Percentiles rank a stretch among this genome's conserved stretches.
Conservation (phyloP, 1,140 invertebrate species). For the Bombus sibiricus region DNA sequence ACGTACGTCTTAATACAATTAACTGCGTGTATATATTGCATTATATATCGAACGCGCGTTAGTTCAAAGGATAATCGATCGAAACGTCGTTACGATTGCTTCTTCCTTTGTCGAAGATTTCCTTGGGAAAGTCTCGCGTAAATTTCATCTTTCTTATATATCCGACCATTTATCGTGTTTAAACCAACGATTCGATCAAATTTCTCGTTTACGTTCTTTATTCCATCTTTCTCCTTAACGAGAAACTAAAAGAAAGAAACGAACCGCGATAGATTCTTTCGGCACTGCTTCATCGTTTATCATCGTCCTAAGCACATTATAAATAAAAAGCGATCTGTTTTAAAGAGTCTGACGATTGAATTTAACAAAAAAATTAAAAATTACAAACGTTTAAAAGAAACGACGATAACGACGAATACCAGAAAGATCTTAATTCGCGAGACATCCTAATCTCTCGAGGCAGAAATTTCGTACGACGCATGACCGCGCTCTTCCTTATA, state of each 20-base stretch:
- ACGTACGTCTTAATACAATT: conserved; percentile 42
- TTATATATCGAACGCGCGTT: conserved; percentile 36
- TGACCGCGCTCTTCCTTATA: not conserved
- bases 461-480: conserved; percentile 44
- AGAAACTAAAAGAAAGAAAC: too few relatives aligned
- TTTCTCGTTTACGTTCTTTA: too few relatives aligned
- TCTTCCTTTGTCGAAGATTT: not conserved
- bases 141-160: not conserved
- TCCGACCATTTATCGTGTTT: not conserved
- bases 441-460: not conserved
- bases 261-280: too few relatives aligned
- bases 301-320: too few relatives aligned
- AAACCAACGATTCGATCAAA: too few relatives aligned
- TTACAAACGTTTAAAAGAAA: too few relatives aligned
- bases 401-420: not conserved
- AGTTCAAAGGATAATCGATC: conserved; percentile 72
- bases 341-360: too few relatives aligned
- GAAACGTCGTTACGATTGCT: conserved; percentile 47
- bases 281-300: too few relatives aligned
- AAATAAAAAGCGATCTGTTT: too few relatives aligned
- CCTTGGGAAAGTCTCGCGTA: not conserved
- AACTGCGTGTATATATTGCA: conserved; percentile 6
- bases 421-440: not conserved
- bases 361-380: too few relatives aligned
- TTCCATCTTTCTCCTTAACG: too few relatives aligned